phyloP scores from a whole-genome alignment of 2,888 invertebrate genomes.

The Malthinus seriepunctatus region DNA sequence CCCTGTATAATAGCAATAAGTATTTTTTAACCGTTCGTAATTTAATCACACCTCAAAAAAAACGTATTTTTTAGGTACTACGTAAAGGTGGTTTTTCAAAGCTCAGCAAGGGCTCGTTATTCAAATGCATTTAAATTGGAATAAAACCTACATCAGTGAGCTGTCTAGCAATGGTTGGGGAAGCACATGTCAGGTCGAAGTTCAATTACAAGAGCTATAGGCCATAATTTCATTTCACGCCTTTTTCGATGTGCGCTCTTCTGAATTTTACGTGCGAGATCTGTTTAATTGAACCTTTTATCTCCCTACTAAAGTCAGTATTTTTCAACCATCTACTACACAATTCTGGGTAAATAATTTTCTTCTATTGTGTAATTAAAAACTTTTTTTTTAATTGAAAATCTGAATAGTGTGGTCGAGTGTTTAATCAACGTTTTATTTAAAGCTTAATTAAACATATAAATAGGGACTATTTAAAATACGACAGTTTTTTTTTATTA shows the following conservation, averaged over 20 bases:
- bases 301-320: constrained; percentile 16
- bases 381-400: no score
- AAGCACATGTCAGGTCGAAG: constrained; percentile 29
- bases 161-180: constrained; percentile 22
- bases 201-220: constrained; percentile 27
- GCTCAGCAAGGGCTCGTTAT: constrained; percentile 12
- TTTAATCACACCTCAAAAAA: no score
- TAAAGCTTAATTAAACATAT: no score
- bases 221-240: constrained; percentile 30
- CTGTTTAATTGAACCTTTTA: constrained; percentile 29
- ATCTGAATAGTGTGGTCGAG: no score
- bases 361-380: no score
- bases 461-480: no score
- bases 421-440: no score
- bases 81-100: constrained; percentile 15
- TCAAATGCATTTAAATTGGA: constrained; percentile 29
- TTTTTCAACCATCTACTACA: no score
- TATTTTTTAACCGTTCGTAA: no score
- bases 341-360: no score
- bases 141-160: constrained; percentile 25
- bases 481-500: no score
- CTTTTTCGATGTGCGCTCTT: constrained; percentile 17
- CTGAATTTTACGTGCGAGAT: constrained; percentile 23
- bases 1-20: no score
- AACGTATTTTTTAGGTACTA: neutral